Percentiles rank a stretch among this genome's conserved stretches.
Conservation (phyloP, 2,113 vertebrate species). For the Archilochus colubris region DNA sequence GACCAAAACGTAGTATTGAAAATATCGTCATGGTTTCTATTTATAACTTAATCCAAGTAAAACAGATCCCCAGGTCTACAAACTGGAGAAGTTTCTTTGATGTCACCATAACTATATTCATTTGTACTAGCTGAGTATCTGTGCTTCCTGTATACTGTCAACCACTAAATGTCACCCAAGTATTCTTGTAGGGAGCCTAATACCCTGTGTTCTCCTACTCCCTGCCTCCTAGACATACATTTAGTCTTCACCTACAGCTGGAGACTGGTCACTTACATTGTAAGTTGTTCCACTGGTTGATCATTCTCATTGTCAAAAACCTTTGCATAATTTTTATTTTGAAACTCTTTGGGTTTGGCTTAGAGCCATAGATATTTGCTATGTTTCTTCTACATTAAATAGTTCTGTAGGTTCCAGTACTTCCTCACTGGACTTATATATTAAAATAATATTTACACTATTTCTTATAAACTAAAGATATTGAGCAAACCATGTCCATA, state of each 20-base stretch:
- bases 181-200: background rate
- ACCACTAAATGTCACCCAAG: background rate
- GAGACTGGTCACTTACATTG: background rate
- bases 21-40: background rate
- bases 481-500: background rate
- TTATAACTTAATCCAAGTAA: background rate
- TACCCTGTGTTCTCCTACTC: background rate
- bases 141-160: background rate
- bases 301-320: background rate
- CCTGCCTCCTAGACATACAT: background rate
- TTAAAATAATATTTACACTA: background rate
- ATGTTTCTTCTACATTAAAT: background rate
- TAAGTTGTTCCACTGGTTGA: background rate
- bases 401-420: background rate
- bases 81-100: background rate
- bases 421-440: background rate
- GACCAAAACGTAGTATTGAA: background rate
- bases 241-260: background rate
- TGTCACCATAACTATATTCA: background rate
- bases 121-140: constrained; percentile 2
- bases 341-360: background rate
- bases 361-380: background rate
- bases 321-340: background rate
- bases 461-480: background rate
- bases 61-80: background rate